Percentiles rank a stretch among this genome's conserved stretches.
These are phyloP conservation scores for Eilema sororculum DNA, from an alignment of 2,888 invertebrate genomes.

Conservation along the genomic window DNA sequence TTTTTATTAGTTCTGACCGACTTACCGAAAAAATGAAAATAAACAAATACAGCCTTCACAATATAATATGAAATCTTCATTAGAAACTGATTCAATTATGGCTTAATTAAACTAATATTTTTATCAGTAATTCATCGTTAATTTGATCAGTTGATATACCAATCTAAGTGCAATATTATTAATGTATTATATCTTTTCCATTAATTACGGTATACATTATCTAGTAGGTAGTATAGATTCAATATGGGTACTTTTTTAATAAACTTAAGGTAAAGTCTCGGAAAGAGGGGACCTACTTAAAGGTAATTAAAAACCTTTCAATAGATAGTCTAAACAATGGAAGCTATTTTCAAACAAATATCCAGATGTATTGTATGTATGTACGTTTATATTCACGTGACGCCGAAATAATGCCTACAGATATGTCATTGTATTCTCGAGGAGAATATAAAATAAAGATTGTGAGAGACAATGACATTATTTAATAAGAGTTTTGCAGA, in stretches of 20 bases:
- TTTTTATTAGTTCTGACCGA: no score
- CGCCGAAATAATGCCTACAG: background rate
- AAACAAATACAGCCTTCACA: no score
- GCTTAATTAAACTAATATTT: no score
- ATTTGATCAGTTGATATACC: background rate
- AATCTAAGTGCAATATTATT: background rate
- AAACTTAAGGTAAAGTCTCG: no score
- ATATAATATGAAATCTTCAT: no score
- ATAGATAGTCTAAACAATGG: background rate
- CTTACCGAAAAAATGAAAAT: no score
- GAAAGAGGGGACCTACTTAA: background rate
- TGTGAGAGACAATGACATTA: background rate
- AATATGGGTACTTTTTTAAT: background rate
- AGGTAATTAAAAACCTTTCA: constrained; percentile 1
- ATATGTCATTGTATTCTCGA: constrained; percentile 3
- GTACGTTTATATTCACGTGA: background rate
- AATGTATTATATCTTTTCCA: no score
- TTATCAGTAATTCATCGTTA: no score
- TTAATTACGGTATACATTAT: background rate
- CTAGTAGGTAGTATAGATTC: background rate
- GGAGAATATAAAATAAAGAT: background rate
- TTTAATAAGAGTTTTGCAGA: background rate
- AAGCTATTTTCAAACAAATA: background rate
- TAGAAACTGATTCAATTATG: no score
- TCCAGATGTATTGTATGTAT: background rate